Base-by-base conservation (phyloP, 2,113 vertebrate genomes). In the Xyliphius kryptos region DNA sequence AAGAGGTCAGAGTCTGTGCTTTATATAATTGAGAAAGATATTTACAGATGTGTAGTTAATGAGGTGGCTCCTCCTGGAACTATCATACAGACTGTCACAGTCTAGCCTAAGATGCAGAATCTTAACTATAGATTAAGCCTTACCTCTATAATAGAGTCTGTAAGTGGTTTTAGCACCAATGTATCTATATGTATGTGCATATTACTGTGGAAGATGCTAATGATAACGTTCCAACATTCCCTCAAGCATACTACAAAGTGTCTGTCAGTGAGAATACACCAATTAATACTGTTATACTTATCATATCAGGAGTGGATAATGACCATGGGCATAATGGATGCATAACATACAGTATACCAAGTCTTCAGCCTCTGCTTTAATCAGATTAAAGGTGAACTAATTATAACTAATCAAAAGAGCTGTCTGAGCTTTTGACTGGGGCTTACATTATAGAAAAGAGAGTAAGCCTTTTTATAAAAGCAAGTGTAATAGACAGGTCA, bases 401-500 rank as follows among this genome's bases (percentile, higher is more conserved):
- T 82, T 75, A 89, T 89, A 61, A n/a, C n/a, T n/a, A n/a, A n/a
- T 90, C 87, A 13, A 85, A 85, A 73, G 91, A 92, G 76, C 85
- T 0, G 90, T 98, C 14, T 83, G 96, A 51, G 95, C 93, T 19
- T 98, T 95, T 0, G 96, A 99, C 73, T 97, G 96, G 94, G 96
- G 96, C 16, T 92, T 92, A 0, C 96, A 95, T 0, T 98, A 95
- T 67, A 88, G 96, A 61, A 88, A 92, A 0, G 96, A 99, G 75
- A 95, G 77, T 0, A 77, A 94, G 90, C 56, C 84, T 97, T 65
- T 85, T 97, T 14, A 87, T 86, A 65, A 97, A 95, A 77, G 92
- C 88, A 9, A 91, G 89, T 71, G 87, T 89, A n/a, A 89, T 92
- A 47, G 82, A 89, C 14, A 89, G 85, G 46, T 77, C 84, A 54